Evolutionary conservation across 30 jellyfish, hydroid and myxozoan genomes (phyloP).

Genomic region (Nemopilema nomurai): DNA sequence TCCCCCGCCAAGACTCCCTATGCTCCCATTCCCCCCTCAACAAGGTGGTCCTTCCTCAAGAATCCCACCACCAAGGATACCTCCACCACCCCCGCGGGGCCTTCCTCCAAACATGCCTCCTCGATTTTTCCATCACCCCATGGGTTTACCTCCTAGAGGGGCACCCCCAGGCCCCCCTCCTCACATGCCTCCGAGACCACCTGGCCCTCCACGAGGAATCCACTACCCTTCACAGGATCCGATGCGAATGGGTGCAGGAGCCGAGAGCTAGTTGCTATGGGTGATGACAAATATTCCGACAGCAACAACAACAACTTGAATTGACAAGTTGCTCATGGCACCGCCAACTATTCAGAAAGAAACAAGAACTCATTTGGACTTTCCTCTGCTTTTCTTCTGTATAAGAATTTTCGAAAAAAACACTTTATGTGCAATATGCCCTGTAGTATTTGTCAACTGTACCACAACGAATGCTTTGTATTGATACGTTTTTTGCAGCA

Average conservation of each 20-base stretch:
- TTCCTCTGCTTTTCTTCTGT: no score
- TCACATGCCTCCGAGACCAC: conserved; percentile 52
- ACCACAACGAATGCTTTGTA: no score
- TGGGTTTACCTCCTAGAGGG: conserved; percentile 68
- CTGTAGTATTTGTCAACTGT: no score
- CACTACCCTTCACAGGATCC: conserved; percentile 99
- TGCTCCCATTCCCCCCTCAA: conserved; percentile 54
- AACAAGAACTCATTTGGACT: no score
- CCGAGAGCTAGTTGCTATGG: not conserved
- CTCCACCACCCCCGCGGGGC: conserved; percentile 79
- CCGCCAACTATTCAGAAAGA: no score
- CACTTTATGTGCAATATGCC: no score
- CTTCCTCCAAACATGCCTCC: conserved; percentile 57
- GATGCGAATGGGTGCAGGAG: conserved; percentile 90
- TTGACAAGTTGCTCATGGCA: no score
- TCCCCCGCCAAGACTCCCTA: conserved; percentile 48
- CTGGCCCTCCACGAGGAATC: conserved; percentile 70
- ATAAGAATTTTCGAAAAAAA: no score
- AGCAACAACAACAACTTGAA: no score
- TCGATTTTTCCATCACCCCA: conserved; percentile 58
- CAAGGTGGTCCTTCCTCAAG: conserved; percentile 19
- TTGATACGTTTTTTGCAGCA: no score
- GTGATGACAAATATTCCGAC: not conserved
- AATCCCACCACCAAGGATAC: conserved; percentile 53
- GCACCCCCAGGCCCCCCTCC: conserved; percentile 65